Conservation (phyloP, 1,140 invertebrate species). For the Meloidogyne hapla region DNA sequence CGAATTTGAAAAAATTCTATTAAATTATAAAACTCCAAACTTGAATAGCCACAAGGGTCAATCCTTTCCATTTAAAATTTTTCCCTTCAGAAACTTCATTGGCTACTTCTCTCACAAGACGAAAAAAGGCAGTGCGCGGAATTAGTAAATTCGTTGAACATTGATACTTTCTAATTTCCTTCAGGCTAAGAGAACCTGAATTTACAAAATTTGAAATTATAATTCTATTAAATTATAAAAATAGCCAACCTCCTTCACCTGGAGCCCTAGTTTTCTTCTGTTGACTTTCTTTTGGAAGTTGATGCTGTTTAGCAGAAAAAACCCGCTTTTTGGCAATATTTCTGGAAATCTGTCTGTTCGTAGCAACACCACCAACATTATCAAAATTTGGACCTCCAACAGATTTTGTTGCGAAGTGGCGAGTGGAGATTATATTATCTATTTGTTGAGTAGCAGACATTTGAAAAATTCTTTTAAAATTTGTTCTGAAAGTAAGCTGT, state of each 20-base stretch:
- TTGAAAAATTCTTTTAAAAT: too few relatives aligned
- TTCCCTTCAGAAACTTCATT: neutral
- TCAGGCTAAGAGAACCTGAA: neutral
- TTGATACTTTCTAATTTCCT: constrained; percentile 13
- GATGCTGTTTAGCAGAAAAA: neutral
- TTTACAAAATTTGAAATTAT: constrained; percentile 3
- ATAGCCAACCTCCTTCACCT: neutral
- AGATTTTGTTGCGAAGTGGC: too few relatives aligned
- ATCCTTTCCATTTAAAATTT: neutral
- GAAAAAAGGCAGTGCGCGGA: neutral
- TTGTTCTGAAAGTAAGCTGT: too few relatives aligned
- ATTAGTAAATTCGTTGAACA: neutral
- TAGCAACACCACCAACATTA: too few relatives aligned
- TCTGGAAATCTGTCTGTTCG: too few relatives aligned
- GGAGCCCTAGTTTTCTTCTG: neutral
- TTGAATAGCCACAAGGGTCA: constrained; percentile 9
- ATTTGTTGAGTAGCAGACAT: too few relatives aligned
- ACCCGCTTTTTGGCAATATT: neutral
- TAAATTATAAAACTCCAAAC: neutral
- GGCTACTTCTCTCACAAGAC: constrained; percentile 1
- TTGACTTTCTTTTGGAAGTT: neutral
- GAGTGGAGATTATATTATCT: too few relatives aligned
- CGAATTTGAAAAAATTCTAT: neutral
- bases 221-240: too few relatives aligned
- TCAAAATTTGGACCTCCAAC: too few relatives aligned